Evolutionary conservation across 1,140 invertebrate genomes (phyloP).

Genomic region (Sitobion miscanthi): DNA sequence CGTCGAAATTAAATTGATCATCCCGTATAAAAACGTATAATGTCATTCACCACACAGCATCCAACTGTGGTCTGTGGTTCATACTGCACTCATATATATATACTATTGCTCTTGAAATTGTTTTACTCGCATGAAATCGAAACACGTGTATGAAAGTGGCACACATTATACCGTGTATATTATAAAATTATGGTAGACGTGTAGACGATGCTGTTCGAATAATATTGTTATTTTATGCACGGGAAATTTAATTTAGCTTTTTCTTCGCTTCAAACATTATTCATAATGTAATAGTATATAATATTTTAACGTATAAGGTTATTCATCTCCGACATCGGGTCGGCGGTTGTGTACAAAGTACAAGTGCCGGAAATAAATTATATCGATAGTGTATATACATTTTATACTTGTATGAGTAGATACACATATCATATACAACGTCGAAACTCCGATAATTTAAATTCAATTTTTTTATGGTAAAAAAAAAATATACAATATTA

Average conservation of each 20-base stretch:
- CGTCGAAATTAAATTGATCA: background rate
- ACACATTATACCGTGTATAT: background rate
- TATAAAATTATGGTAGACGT: background rate
- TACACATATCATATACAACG: background rate
- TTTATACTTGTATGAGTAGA: background rate
- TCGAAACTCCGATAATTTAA: background rate
- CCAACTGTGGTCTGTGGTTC: background rate
- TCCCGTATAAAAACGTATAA: background rate
- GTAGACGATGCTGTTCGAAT: background rate
- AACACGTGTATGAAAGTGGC: background rate
- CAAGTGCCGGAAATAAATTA: background rate
- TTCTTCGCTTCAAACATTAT: background rate
- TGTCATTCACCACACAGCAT: background rate
- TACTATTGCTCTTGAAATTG: background rate
- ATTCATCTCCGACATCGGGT: background rate
- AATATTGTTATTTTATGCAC: background rate
- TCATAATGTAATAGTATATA: background rate
- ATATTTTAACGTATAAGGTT: background rate
- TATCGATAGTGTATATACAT: background rate
- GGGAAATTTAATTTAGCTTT: background rate
- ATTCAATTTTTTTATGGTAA: background rate
- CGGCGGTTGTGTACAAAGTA: background rate
- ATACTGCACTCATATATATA: background rate
- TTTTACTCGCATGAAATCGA: background rate
- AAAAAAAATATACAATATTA: background rate